Evolutionary conservation across 2,797 vertebrate species (phyloP), one percentile per base, ranked within the genome.

Genomic region (Apogon hyalosoma): DNA sequence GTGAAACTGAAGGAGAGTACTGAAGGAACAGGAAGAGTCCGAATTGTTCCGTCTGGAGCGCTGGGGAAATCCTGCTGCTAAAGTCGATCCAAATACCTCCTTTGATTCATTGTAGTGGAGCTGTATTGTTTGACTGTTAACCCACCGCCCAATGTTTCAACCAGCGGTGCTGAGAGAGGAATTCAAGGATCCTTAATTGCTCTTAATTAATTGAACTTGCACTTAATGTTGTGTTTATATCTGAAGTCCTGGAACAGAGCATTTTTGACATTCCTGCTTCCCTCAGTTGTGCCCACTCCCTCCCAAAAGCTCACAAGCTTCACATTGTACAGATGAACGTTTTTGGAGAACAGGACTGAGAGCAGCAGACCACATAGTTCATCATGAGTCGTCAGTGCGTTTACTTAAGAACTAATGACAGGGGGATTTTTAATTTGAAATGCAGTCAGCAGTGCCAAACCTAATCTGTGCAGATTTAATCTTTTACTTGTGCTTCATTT

Each of bases 221-320:
- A 53, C 49, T 61, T 75, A 68, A 80, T 79, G 76, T 68, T 59
- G 65, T 89, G 82, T 91, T 91, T 86, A 87, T 64, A 69, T 60
- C 48, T 62, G 53, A 48, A 69, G 33, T 45, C 57, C 61, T 62
- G 63, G 21, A 75, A 59, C 39, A 47, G 71, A 60, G 63, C 68
- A 83, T 86, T 73, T 84, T 90, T 90, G 24, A 61, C 45, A 87
- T 87, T 86, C 85, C 83, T 33, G 49, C 36, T 43, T 43, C 43
- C 68, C 66, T 62, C 63, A 54, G 69, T 63, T 42, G 31, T 73
- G 51, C 70, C 70, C 63, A 63, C 56, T 53, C 49, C 45, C 54
- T 49, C 57, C 53, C 18, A 13, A 49, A 73, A 47, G 62, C 59
- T 46, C 24, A 50, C n/a, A 45, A 66, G 46, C 63, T 69, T 70